phyloP scores from a whole-genome alignment of 2,797 vertebrate genomes.

The Bufotes viridis region DNA sequence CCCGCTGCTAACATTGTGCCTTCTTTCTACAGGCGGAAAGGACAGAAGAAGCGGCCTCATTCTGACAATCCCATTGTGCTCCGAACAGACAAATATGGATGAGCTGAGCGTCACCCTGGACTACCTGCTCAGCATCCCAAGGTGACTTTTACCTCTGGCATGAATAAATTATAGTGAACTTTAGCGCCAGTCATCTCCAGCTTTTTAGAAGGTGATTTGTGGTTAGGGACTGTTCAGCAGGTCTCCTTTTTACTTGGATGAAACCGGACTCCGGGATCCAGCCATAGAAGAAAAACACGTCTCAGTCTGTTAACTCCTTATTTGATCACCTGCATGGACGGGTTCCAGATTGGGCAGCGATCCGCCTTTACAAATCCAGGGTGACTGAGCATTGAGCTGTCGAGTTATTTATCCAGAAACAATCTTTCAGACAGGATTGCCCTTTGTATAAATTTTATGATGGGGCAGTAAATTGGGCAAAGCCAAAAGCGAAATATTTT shows the following conservation, averaged over 20 bases:
- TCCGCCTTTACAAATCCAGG: neutral
- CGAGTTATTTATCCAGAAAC: neutral
- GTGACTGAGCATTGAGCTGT: neutral
- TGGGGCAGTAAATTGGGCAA: neutral
- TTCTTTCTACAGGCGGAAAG: conserved; percentile 86
- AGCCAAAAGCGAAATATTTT: neutral
- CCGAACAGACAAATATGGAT: conserved; percentile 98
- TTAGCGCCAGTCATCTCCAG: neutral
- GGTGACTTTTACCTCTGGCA: conserved; percentile 76
- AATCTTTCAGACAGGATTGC: neutral
- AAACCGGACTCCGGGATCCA: neutral
- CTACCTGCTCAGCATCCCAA: conserved; percentile 97
- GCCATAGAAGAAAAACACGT: neutral
- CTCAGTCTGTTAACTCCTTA: neutral
- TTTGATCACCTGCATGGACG: neutral
- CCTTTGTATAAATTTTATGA: neutral
- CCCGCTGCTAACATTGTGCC: conserved; percentile 61
- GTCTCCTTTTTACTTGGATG: neutral
- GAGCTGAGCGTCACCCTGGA: conserved; percentile 94
- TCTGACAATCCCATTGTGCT: conserved; percentile 95
- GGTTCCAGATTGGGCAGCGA: neutral
- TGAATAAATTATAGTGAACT: conserved; percentile 47
- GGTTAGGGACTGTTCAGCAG: neutral
- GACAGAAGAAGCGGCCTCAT: conserved; percentile 97
- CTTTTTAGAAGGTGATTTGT: neutral